A percentile compares a stretch with the other conserved stretches of the same genome.
These are phyloP conservation scores for Moxostoma hubbsi DNA, from an alignment of 2,797 vertebrate species.

Conservation along the genomic window DNA sequence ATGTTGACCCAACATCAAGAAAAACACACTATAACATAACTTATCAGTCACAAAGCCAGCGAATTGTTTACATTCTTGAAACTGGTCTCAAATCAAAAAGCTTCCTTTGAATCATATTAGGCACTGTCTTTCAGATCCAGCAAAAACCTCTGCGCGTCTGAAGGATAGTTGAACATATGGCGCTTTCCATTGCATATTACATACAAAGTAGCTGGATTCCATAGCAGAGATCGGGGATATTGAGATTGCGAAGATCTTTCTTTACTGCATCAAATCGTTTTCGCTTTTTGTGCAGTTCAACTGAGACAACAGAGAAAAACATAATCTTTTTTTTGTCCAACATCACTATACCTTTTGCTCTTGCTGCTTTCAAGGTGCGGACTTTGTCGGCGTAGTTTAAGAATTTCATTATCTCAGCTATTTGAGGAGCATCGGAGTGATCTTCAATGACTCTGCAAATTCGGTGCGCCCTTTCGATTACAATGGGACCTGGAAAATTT, in stretches of 20 bases:
- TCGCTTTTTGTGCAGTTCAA: neutral
- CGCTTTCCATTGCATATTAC: no score
- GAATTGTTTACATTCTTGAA: no score
- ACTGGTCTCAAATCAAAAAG: no score
- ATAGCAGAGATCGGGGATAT: neutral
- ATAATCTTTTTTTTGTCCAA: neutral
- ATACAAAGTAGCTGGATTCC: no score
- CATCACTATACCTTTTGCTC: neutral
- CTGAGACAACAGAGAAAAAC: neutral
- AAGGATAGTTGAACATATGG: no score
- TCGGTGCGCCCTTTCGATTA: neutral
- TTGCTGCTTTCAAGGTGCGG: neutral
- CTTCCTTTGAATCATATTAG: no score
- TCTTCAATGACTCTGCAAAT: neutral
- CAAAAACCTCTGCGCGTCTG: no score
- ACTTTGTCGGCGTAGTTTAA: constrained; percentile 18
- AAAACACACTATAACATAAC: no score
- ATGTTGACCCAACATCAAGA: no score
- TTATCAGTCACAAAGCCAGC: no score
- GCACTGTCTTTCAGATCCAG: no score
- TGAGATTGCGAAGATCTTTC: neutral
- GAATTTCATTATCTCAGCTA: constrained; percentile 26
- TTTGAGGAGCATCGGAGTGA: neutral
- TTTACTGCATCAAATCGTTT: neutral
- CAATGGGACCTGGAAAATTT: no score